Base-by-base conservation (phyloP, 2,797 vertebrate species). In the Glyptemys insculpta region DNA sequence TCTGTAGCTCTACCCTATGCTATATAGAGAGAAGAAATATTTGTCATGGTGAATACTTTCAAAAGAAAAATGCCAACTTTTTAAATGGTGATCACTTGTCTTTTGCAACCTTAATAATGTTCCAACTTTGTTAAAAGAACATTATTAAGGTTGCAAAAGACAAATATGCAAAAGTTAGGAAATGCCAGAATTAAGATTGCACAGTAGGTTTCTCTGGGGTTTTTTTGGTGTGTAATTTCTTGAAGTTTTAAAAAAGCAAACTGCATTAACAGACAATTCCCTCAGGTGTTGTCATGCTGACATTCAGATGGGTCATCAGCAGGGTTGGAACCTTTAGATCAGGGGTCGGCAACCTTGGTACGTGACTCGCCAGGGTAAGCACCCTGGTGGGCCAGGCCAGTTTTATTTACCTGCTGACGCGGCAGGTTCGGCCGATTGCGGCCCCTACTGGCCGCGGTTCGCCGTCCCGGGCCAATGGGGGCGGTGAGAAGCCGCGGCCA, bases 211-310 rank as follows among this genome's bases (percentile, higher is more conserved):
- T 72, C n/a, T 72, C 2, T 23, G 29, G 59, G 56, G 3, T 0
- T 3, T 15, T 34, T 34, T 16, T 62, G 59, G 59, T 34, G 59
- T 62, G 31, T 62, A 31, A 34, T 62, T 62, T 62, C 31, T 12
- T 41, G 3, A 21, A 12, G 37, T 21, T 72, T 89, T 78, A 7
- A 0, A 8, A 29, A 31, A 31, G 47, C 27, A 7, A 53, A 53
- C 41, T 1, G 1, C 49, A 11, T 15, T 0, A 59, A 80, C 23
- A 2, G 50, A 12, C 54, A 9, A 0, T 27, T 0, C 5, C 57
- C 53, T 3, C 1, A 56, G 82, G 52, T 18, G 21, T 68, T 34
- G 79, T 11, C 72, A 5, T 19, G 50, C 19, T 68, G 34, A 53
- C 83, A 34, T 91, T 5, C 7, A 34, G 0, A 0, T 0, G 4